Percentiles rank a stretch among this genome's conserved stretches.
Conservation (phyloP, 2,888 invertebrate genomes). For the Flexamia atlantica region DNA sequence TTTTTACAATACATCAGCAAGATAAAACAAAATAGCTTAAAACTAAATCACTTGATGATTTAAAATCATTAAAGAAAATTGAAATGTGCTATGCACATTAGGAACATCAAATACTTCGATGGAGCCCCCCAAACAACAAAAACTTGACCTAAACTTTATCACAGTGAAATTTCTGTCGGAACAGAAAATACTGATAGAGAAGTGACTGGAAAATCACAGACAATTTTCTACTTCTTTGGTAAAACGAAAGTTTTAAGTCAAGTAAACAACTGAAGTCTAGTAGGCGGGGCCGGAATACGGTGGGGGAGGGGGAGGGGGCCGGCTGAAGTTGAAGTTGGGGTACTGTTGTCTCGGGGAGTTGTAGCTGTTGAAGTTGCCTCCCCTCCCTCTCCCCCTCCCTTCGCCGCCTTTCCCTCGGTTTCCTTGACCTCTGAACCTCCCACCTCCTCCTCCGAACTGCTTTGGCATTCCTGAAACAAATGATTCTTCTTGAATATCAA, state of each 20-base stretch:
- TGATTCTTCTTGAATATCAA: no score
- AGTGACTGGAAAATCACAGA: constrained; percentile 37
- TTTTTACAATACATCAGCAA: background rate
- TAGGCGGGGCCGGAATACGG: constrained; percentile 13
- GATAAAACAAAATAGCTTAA: background rate
- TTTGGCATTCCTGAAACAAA: constrained; percentile 57
- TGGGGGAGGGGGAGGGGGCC: constrained; percentile 59
- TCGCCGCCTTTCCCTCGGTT: constrained; percentile 49
- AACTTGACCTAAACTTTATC: constrained; percentile 39
- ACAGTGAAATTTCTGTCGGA: constrained; percentile 29
- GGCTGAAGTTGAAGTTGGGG: constrained; percentile 43
- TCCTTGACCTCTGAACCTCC: constrained; percentile 9
- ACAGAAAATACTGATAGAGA: background rate
- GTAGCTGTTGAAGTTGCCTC: constrained; percentile 18
- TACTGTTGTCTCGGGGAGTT: constrained; percentile 47
- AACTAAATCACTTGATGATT: background rate
- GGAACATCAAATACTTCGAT: constrained; percentile 11
- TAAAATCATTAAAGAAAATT: background rate
- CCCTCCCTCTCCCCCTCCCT: constrained; percentile 14
- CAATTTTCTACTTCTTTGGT: constrained; percentile 7
- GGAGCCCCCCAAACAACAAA: background rate
- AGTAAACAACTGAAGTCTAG: constrained; percentile 29
- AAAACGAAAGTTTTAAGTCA: constrained; percentile 34
- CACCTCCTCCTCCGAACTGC: constrained; percentile 54
- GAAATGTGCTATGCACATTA: constrained; percentile 4